Base-by-base conservation (phyloP, 1,140 invertebrate species). In the Drosophila novamexicana region DNA sequence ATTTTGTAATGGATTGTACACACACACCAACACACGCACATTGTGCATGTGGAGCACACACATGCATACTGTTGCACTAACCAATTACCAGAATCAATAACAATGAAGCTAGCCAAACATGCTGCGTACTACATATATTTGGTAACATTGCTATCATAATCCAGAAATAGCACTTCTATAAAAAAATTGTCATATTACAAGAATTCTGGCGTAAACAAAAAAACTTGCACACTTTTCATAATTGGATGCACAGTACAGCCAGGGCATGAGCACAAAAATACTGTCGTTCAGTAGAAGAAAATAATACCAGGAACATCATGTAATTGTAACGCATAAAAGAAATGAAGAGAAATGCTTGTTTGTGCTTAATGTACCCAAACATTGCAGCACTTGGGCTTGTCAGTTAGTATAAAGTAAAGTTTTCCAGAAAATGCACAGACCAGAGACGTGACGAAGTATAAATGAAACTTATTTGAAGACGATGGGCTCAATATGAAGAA, bases 271-370 rank as follows among this genome's bases (percentile, higher is more conserved):
- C 45, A 18, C 58, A 62, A 34, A 61, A 29, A 59, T 10, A 45
- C 22, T 29, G 22, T 29, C 22, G 22, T 29, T 29, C 40, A 36
- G 32, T 34, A 16, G 7, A 45, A 59, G 34, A 22, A 44, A 36
- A 61, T 12, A 22, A 54, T 39, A 44, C 29, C 40, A 59, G 47
- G 12, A 42, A 37, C 37, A 45, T 37, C 36, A 18, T 62, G 57
- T 53, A 37, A 34, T 59, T 29, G n/a, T 3, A 45, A 58, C 47
- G 56, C 66, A 69, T 69, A 62, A 69, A 66, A 62, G 45, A 70
- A 77, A 72, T 62, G 45, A 79, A 69, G 70, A 88, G 82, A 79
- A 86, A 83, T 79, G 83, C 79, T 76, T 88, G 79, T 79, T 74
- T 82, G 79, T 73, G 68, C 57, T 63, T 82, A 79, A 88, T 77